Evolutionary conservation across 2,797 vertebrate genomes (phyloP).

Genomic region (Danio aesculapii): DNA sequence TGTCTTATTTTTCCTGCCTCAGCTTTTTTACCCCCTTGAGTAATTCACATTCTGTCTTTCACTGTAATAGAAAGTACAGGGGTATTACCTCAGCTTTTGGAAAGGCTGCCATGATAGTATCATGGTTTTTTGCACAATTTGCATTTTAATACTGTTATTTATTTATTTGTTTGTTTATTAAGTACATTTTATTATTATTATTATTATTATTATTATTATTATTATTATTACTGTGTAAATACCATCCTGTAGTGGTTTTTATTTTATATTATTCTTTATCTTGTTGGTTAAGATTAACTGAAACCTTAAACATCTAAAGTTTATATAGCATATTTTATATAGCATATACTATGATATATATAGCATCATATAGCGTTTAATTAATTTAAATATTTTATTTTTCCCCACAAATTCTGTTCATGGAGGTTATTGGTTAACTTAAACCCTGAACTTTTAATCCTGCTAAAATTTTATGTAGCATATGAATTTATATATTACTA

Average conservation of each 20-base stretch:
- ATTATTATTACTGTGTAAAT: too few relatives aligned
- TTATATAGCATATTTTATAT: too few relatives aligned
- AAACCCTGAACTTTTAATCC: not conserved
- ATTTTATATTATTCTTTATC: too few relatives aligned
- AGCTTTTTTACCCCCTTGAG: conserved; percentile 15
- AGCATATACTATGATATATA: too few relatives aligned
- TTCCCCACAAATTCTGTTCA: not conserved
- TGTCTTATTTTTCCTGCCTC: conserved; percentile 1
- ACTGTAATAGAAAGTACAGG: not conserved
- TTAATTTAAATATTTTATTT: not conserved
- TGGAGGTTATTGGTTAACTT: not conserved
- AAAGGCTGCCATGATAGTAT: not conserved
- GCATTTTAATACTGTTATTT: too few relatives aligned
- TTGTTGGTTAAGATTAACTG: too few relatives aligned
- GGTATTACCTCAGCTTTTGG: not conserved
- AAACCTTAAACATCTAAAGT: too few relatives aligned
- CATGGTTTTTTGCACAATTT: not conserved
- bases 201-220: too few relatives aligned
- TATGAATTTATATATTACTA: too few relatives aligned
- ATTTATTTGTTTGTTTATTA: too few relatives aligned
- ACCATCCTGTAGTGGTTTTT: too few relatives aligned
- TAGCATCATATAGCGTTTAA: not conserved
- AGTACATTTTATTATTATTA: too few relatives aligned
- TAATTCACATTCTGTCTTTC: conserved; percentile 12
- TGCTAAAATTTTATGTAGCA: not conserved